Evolutionary conservation across 2,797 vertebrate genomes (phyloP), one percentile per base, ranked within the genome.

Genomic region (Schizopygopsis malacanthus): DNA sequence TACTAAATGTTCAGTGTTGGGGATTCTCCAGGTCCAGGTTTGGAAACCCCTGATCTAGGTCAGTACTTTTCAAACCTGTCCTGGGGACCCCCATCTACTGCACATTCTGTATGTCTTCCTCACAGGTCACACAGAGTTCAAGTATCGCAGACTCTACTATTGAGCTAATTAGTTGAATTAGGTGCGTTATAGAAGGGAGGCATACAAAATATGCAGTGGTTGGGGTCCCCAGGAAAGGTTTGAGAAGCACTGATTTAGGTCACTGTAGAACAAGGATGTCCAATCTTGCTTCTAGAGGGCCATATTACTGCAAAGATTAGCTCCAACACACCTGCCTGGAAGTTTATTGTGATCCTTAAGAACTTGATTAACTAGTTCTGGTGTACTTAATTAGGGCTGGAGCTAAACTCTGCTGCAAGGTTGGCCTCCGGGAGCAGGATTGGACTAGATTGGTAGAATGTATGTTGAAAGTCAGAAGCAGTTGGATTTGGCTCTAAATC

Each of bases 401-500:
- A 59, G 52, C 75, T 7, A 41, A 77, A 41, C 75, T 77, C 33
- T n/a, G 6, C 52, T 77, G 9, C 15, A 75, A 33, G 16, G 45
- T 33, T 10, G 18, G 2, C 25, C 13, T 45, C 4, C 43, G 13
- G 39, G 69, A 45, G 22, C 25, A 33, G 47, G 45, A 50, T 9
- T 33, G 25, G 28, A 75, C 16, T 10, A 13, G 4, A 8, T 13
- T 10, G 25, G 47, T 33, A 37, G 28, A 76, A 54, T 7, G 4
- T 13, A 33, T 12, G 8, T 2, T 20, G 28, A 20, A 52, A 25
- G 3, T 20, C 43, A 73, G 41, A 47, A 72, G 13, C 61, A 65
- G 25, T 4, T 45, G 41, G 70, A 45, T 72, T 72, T 72, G 71
- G n/a, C 71, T 47, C 6, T 73, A 47, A 73, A 73, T 28, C 71